phyloP scores from a whole-genome alignment of 2,888 invertebrate species.

The Nymphalis c-album region DNA sequence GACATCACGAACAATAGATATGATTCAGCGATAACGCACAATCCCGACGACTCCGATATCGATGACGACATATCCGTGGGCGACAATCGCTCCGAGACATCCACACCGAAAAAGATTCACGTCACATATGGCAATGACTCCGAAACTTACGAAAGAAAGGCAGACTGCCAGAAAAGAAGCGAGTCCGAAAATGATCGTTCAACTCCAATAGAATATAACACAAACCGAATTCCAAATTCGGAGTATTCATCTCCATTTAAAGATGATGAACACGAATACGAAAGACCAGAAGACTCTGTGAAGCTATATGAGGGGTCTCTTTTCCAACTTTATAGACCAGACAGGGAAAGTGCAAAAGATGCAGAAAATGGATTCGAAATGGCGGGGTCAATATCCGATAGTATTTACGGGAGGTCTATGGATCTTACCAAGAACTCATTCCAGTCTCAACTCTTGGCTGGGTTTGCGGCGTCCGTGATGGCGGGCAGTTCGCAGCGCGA shows the following conservation, averaged over 20 bases:
- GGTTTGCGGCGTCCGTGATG: constrained; percentile 71
- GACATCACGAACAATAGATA: constrained; percentile 50
- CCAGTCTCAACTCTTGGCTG: constrained; percentile 71
- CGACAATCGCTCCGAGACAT: constrained; percentile 71
- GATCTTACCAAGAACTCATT: constrained; percentile 70
- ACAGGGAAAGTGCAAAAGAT: constrained; percentile 60
- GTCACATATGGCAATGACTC: constrained; percentile 45
- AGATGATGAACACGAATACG: constrained; percentile 67
- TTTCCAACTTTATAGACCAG: constrained; percentile 68
- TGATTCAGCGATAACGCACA: constrained; percentile 54
- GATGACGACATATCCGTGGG: constrained; percentile 76
- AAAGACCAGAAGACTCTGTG: constrained; percentile 59
- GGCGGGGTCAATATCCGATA: constrained; percentile 58
- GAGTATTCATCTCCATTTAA: constrained; percentile 68
- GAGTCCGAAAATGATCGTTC: constrained; percentile 51
- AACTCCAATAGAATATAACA: constrained; percentile 60
- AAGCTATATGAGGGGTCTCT: constrained; percentile 69
- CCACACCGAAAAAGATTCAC: constrained; percentile 55
- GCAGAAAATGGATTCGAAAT: constrained; percentile 58
- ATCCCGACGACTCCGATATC: constrained; percentile 60
- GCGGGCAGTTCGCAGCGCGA: constrained; percentile 69
- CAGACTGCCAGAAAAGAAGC: constrained; percentile 40
- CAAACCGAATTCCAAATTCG: constrained; percentile 56
- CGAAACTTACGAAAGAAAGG: constrained; percentile 50
- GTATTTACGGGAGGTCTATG: constrained; percentile 71